Base-by-base conservation (phyloP, 2,113 vertebrate genomes). In the Oreochromis aureus region DNA sequence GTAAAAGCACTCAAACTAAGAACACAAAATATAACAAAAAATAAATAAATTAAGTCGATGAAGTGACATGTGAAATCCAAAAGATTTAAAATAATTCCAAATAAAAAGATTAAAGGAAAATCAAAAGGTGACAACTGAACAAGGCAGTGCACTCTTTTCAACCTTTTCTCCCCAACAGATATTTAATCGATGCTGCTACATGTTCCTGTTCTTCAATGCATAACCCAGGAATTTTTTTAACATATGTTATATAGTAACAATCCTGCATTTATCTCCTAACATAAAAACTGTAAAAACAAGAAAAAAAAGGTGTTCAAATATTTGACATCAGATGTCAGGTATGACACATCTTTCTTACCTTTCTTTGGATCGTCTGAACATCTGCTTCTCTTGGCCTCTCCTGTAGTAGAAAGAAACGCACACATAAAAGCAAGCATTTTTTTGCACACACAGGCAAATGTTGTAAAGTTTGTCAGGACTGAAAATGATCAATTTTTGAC, bases 1-100 rank as follows among this genome's bases (percentile, higher is more conserved):
- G 95, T 97, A 97, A 96, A 97, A 98, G 96, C 97, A 98, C 96
- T 97, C 97, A 98, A 97, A 98, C 98, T 99, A 99, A 94, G 95
- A 97, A 97, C 58, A 96, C 96, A 97, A 97, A 97, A 97, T 89
- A 94, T 93, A 86, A 93, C 88, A 95, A 93, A 91, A 87, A 27
- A 81, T 13, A 39, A 66, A 66, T 66, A 1, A 94, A 89, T 91
- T 34, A 91, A 78, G 85, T 84, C 5, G 92, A 44, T 36, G n/a
- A 82, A 39, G 94, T 71, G 78, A 79, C 18, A 88, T 81, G 48
- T 91, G 55, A 86, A 81, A 88, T 83, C 19, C 78, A 86, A 85
- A 80, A 58, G 10, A 80, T 53, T 11, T 56, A 13, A 41, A 83
- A 81, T 81, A 2, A 79, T 54, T 54, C 34, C 3, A 71, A 54